These are phyloP conservation scores for Parazoanthus atlanticus DNA, from an alignment of 92 coral and sea anemone species.

Conservation along the genomic window DNA sequence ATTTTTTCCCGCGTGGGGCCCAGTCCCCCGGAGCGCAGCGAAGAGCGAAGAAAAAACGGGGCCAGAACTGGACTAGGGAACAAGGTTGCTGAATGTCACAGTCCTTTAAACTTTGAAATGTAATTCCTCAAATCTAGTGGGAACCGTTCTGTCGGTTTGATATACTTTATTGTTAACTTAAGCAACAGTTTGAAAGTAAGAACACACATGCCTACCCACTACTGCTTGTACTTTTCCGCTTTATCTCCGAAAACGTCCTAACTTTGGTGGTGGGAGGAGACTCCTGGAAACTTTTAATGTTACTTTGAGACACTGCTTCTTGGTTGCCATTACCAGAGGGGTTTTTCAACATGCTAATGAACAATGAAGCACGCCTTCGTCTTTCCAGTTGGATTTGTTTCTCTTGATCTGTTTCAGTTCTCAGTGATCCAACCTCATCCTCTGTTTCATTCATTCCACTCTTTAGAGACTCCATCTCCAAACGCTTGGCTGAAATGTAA, in stretches of 20 bases:
- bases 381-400: conserved; percentile 95
- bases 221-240: conserved; percentile 5
- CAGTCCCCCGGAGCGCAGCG: too few species aligned
- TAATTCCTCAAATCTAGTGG: too few species aligned
- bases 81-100: too few species aligned
- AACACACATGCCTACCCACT: not conserved
- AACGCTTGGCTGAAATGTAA: conserved; percentile 63
- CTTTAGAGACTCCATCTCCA: conserved; percentile 73
- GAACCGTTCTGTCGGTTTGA: too few species aligned
- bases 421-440: conserved; percentile 6
- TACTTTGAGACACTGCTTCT: not conserved
- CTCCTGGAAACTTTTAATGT: not conserved
- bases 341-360: conserved; percentile 98
- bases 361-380: conserved; percentile 89
- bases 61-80: too few species aligned
- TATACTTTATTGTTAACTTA: too few species aligned
- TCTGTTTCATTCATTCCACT: conserved; percentile 30
- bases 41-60: too few species aligned
- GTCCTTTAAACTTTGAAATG: too few species aligned
- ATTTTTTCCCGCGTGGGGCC: too few species aligned
- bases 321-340: conserved; percentile 65
- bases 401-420: conserved; percentile 52
- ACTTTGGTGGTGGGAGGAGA: conserved; percentile 13
- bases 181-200: not conserved
- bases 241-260: conserved; percentile 38